Evolutionary conservation across 2,888 invertebrate genomes (phyloP), one percentile per base, ranked within the genome.

Genomic region (Celastrina argiolus): DNA sequence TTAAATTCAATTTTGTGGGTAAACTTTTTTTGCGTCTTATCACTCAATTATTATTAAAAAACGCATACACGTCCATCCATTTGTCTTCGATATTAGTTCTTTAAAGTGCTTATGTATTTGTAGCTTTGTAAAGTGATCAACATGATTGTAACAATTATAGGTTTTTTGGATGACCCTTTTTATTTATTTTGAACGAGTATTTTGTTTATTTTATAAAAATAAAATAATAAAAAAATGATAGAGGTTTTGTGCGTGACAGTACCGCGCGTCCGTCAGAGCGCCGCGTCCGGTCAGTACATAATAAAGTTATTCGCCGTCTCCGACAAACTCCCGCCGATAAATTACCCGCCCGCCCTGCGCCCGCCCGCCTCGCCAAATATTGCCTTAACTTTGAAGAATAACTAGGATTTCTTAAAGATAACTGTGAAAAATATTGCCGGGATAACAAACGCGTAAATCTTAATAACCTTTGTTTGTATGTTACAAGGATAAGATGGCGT

Each of bases 221-320:
- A n/a, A n/a, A n/a, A n/a, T n/a, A n/a, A n/a, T n/a, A 51, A 34
- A 64, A 14, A 45, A 22, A 16, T 31, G n/a, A 31, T 16, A 31
- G 1, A 26, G 31, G 12, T 79, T 84, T 63, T 77, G 76, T 68
- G 0, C 42, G 12, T 67, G 71, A 75, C 67, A 69, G 79, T 85
- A 80, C 78, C 36, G 71, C 71, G 70, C 74, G 72, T 64, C 39
- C 64, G 56, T 56, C 74, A 73, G 77, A 72, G 71, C 70, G 70
- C 75, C 81, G 79, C 80, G 83, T 91, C 90, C 91, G 91, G 88
- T 90, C 88, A 89, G 83, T 88, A 86, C 87, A 86, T 91, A 91
- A 91, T 91, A 91, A 91, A 91, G 89, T 91, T 89, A 90, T 90
- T 91, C 87, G 79, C 87, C 82, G 87, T 85, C 88, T 88, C 88